Evolutionary conservation across 1,140 invertebrate genomes (phyloP), one percentile per base, ranked within the genome.

Genomic region (Dreissena polymorpha): DNA sequence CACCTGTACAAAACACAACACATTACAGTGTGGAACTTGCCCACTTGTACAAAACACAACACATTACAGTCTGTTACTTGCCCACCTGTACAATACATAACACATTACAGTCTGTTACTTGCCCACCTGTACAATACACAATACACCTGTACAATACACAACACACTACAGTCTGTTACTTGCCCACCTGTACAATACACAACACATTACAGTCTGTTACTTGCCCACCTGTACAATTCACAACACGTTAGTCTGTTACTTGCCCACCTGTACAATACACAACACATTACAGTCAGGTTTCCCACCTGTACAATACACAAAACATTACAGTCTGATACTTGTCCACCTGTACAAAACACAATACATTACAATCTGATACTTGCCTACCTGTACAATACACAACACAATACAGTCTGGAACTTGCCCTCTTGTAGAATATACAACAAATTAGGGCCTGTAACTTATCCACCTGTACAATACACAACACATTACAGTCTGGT

Each of bases 11-110:
- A 2, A 5, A 39, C 8, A 39, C 3, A 2, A 2, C 39, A 2
- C 2, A 39, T 5, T 39, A 39, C 2, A 8, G 39, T 8, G 3
- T 39, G 8, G 8, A 39, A 39, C 2, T 39, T 39, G 8, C n/a
- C 25, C 51, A 27, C 29, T 80, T 25, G 25, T 53, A n/a, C 64
- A 84, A 70, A 27, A 39, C n/a, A 27, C 29, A 75, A 21, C n/a
- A 21, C 10, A 10, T 55, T 16, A 18, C 27, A 10, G n/a, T 25
- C 63, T n/a, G 6, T 39, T 18, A 51, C 53, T 65, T 57, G 55
- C 12, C 12, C 12, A 57, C 55, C 12, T 57, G n/a, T n/a, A n/a
- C n/a, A n/a, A n/a, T n/a, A n/a, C n/a, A n/a, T n/a, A n/a, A n/a
- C n/a, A n/a, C n/a, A n/a, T n/a, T n/a, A n/a, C n/a, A n/a, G n/a